Conservation (phyloP, 2,797 vertebrate species). For the Microtus agrestis region DNA sequence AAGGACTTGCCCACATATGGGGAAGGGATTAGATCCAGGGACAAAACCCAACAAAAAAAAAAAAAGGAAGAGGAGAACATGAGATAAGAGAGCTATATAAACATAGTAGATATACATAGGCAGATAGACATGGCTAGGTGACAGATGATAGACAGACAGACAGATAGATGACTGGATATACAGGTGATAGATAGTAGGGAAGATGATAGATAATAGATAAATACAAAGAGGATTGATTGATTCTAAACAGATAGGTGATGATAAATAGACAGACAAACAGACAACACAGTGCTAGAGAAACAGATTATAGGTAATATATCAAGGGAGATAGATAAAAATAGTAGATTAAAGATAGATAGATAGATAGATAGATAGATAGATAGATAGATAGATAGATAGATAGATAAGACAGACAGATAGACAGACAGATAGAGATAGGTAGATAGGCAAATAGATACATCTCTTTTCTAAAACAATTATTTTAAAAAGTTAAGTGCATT, state of each 20-base stretch:
- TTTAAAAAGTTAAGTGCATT: constrained; percentile 31
- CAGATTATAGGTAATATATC: neutral
- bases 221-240: too few species aligned
- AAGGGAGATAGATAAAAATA: neutral
- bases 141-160: neutral
- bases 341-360: too few species aligned
- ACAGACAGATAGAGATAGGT: neutral
- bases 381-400: neutral
- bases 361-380: neutral
- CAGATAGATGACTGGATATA: neutral
- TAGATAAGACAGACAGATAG: neutral
- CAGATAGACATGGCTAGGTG: neutral
- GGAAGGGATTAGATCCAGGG: neutral
- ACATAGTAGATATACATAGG: neutral
- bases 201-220: too few species aligned
- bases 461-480: neutral
- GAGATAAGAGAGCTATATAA: neutral
- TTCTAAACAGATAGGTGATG: too few species aligned
- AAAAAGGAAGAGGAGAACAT: neutral
- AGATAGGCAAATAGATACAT: neutral
- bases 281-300: neutral
- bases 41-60: neutral
- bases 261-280: neutral
- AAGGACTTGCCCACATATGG: neutral
- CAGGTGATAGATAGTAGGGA: neutral